Base-by-base conservation (phyloP, 2,797 vertebrate species). In the Macrochelys suwanniensis region DNA sequence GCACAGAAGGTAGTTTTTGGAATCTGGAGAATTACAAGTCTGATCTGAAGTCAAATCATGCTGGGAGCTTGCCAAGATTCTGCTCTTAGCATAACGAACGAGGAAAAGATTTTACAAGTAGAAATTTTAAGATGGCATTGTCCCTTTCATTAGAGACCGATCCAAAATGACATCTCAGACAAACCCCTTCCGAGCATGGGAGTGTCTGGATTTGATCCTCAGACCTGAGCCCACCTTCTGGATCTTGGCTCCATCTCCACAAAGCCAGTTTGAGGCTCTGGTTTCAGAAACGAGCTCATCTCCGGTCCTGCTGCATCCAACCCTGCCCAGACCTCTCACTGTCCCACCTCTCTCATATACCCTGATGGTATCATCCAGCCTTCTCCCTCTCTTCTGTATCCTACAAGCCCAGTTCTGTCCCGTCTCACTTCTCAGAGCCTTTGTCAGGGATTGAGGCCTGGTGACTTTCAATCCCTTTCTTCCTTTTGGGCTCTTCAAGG, bases 1-100 rank as follows among this genome's bases (percentile, higher is more conserved):
- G 23, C 13, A 42, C 65, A 42, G 25, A 0, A 0, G 26, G 2
- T 15, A 31, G 12, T 5, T 11, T 80, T 50, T 23, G 47, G 6
- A 13, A 87, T 50, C 19, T 0, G 53, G 56, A 80, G 7, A 10
- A 4, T 11, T 15, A 31, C 2, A 49, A 90, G 65, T 4, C 45
- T 80, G 21, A 84, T 25, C 19, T 6, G 28, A 28, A 80, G 15
- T 6, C 26, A 56, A 9, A 33, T 21, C 3, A 17, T 47, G 0
- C 0, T 3, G 42, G 17, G 54, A 80, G 49, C n/a, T 49, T 31
- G 26, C 65, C 79, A 37, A 1, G 9, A 5, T 80, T 84, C 54
- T 1, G 53, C 19, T 33, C 42, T 13, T 74, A 6, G 2, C 1
- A 7, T 5, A 21, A 25, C 12, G 11, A 15, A 88, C 54, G 5